Percentiles rank a stretch among this genome's conserved stretches.
Conservation (phyloP, 2,113 vertebrate species). For the Chaetops frenatus region DNA sequence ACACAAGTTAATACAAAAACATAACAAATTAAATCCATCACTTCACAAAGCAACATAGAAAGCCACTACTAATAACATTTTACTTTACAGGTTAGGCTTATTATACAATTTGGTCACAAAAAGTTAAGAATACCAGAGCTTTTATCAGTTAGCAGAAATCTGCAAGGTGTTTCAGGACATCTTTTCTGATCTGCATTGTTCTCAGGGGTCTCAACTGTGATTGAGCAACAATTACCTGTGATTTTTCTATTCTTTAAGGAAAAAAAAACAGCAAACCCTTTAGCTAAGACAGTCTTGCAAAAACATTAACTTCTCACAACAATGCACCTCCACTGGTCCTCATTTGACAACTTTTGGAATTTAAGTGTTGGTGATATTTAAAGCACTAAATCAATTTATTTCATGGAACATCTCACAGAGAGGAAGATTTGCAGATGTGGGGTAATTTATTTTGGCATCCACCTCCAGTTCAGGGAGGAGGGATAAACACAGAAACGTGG, state of each 20-base stretch:
- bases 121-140: not conserved
- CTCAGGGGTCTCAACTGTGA: not conserved
- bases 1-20: not conserved
- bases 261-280: not conserved
- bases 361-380: not conserved
- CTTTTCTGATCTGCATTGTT: not conserved
- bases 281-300: not conserved
- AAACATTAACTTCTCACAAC: not conserved
- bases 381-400: not conserved
- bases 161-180: not conserved
- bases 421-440: not conserved
- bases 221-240: not conserved
- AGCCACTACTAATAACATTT: not conserved
- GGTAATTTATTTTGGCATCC: not conserved
- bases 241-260: not conserved
- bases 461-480: not conserved
- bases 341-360: not conserved
- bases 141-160: not conserved
- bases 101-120: not conserved
- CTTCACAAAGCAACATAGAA: not conserved
- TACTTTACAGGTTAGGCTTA: not conserved
- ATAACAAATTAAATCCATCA: not conserved
- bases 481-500: not conserved
- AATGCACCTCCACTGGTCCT: not conserved
- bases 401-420: not conserved